Base-by-base conservation (phyloP, 53 echinoderm and acorn worm species). In the Zoroaster sp. region DNA sequence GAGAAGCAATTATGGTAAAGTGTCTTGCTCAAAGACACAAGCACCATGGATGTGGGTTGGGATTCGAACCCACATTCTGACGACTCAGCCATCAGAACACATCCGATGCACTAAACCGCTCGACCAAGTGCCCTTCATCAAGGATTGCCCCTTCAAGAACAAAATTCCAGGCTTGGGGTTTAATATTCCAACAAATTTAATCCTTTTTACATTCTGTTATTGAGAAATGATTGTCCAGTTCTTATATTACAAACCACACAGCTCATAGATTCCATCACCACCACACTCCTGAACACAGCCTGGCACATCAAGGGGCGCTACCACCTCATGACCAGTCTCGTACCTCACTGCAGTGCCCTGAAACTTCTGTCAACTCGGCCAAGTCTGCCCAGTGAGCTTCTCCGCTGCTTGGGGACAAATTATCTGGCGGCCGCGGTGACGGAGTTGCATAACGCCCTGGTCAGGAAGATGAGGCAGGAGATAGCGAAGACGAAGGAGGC, bases 221-320 rank as follows among this genome's bases (percentile, higher is more conserved):
- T n/a, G n/a, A n/a, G n/a, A n/a, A n/a, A n/a, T 59, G 10, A 8
- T 1, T 6, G 2, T 54, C 9, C 0, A 21, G 23, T 20, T 21
- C 11, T 59, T 6, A 2, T 11, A 44, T 3, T 83, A 52, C 5
- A 49, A 18, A 78, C n/a, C 18, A 31, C 40, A 5, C 72, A 97
- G 97, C 76, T 97, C 20, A 89, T 80, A 49, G 52, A 82, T 18
- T 72, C 72, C 45, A 77, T 95, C 35, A 85, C 89, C 23, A 72
- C 69, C 23, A 91, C 54, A 18, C 92, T 98, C 1, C 69, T 94
- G 46, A 37, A 82, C 30, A 90, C 93, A 35, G 93, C 99, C 1
- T 88, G 90, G 77, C 99, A 98, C 59, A 75, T 98, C 69, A 98
- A 96, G 79, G 94, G 95, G 32, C 92, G 94, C 45, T 96, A 98